Evolutionary conservation across 2,797 vertebrate species (phyloP).

Genomic region (Phrynocephalus forsythii): DNA sequence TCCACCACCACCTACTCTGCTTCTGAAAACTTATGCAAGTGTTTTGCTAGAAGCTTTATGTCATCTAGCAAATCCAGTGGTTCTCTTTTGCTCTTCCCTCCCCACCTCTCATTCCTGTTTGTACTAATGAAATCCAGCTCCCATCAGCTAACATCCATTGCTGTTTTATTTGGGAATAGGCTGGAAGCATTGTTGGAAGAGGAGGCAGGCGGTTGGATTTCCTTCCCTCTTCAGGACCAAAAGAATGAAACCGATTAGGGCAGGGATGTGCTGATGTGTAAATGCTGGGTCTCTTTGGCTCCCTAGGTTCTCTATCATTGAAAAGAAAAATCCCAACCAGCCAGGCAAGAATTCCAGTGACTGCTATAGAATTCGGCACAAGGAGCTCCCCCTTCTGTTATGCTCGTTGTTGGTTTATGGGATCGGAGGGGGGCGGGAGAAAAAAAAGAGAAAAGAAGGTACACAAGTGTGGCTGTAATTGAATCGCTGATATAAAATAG

Average conservation of each 20-base stretch:
- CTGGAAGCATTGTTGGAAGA: conserved; percentile 32
- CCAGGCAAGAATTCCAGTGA: conserved; percentile 39
- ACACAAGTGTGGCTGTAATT: accelerated
- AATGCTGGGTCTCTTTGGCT: conserved; percentile 76
- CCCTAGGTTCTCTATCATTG: conserved; percentile 73
- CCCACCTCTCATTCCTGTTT: neutral
- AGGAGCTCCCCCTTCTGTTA: conserved; percentile 2
- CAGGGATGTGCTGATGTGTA: conserved; percentile 59
- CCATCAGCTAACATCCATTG: conserved; percentile 1
- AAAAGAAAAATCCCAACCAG: conserved; percentile 55
- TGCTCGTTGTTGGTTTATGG: conserved; percentile 3
- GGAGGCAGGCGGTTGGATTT: conserved; percentile 29
- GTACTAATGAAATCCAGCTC: conserved; percentile 44
- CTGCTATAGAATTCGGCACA: conserved; percentile 41
- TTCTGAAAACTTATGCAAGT: neutral
- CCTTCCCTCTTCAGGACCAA: conserved; percentile 25
- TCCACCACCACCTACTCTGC: neutral
- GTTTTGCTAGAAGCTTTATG: neutral
- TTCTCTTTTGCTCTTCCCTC: neutral
- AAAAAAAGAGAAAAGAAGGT: conserved; percentile 27
- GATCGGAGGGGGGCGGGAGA: neutral
- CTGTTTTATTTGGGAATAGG: conserved; percentile 14
- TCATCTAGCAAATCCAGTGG: neutral
- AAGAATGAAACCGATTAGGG: conserved; percentile 32
- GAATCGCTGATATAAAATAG: conserved; percentile 9